phyloP scores from a whole-genome alignment of 2,113 vertebrate species.

The Chrysochloris asiatica region DNA sequence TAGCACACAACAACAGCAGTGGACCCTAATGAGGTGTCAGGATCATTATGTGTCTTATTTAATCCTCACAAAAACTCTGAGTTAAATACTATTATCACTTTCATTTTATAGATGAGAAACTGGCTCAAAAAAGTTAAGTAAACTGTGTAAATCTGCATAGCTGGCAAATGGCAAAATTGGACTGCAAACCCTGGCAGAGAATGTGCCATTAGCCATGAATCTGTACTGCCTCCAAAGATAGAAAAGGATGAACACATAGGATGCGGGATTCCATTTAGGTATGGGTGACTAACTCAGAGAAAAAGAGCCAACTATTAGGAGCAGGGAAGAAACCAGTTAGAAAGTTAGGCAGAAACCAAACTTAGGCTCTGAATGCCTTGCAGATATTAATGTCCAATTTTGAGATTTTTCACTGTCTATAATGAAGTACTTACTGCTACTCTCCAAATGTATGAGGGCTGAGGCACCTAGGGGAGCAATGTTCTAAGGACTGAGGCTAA shows the following conservation, averaged over 20 bases:
- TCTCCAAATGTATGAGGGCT: neutral
- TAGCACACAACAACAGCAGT: neutral
- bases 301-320: neutral
- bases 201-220: neutral
- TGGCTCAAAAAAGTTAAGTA: neutral
- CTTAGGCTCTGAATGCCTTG: neutral
- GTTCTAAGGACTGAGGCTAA: neutral
- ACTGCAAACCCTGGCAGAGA: neutral
- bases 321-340: constrained; percentile 4
- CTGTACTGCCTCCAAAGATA: neutral
- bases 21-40: neutral
- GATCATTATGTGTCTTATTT: neutral
- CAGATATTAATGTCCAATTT: neutral
- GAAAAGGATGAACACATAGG: neutral
- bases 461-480: neutral
- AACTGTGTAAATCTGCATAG: neutral
- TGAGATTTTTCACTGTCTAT: neutral
- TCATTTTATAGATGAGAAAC: constrained; percentile 59
- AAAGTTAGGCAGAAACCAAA: neutral
- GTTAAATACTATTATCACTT: neutral
- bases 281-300: neutral
- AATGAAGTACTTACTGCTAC: neutral
- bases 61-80: neutral
- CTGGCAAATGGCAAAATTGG: neutral
- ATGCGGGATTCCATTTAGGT: neutral